Conservation (phyloP, 2,113 vertebrate genomes). For the Coregonus clupeaformis region DNA sequence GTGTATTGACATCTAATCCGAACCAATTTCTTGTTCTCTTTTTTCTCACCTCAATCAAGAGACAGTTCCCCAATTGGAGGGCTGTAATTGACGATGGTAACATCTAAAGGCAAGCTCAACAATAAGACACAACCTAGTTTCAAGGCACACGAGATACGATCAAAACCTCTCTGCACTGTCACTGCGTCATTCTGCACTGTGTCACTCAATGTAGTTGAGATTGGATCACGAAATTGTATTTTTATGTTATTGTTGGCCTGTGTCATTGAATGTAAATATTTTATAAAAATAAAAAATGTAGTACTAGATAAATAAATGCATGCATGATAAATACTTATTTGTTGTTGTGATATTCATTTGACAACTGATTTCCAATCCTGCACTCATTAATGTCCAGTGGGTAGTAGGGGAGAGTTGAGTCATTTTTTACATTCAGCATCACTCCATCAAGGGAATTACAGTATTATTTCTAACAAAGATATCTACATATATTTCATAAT, state of each 20-base stretch:
- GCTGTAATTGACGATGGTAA: background rate
- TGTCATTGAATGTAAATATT: constrained; percentile 51
- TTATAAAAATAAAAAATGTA: constrained; percentile 39
- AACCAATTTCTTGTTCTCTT: too few relatives aligned
- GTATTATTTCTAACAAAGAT: too few relatives aligned
- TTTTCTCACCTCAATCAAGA: too few relatives aligned
- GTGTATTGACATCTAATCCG: background rate
- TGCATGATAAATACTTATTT: constrained; percentile 35
- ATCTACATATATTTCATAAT: too few relatives aligned
- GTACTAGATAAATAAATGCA: constrained; percentile 58
- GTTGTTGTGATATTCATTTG: background rate
- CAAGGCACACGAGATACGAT: background rate
- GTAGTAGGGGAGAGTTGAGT: too few relatives aligned
- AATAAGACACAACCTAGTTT: background rate
- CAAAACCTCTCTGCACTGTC: background rate
- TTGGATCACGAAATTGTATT: background rate
- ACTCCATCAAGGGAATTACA: too few relatives aligned
- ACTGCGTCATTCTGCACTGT: background rate
- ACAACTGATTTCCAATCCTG: background rate
- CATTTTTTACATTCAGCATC: too few relatives aligned
- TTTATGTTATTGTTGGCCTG: constrained; percentile 25
- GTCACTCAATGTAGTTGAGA: background rate
- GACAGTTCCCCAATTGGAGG: background rate
- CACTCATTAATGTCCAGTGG: too few relatives aligned
- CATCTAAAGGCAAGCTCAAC: background rate